Evolutionary conservation across 2,888 invertebrate species (phyloP), one percentile per base, ranked within the genome.

Genomic region (Bugula neritina): DNA sequence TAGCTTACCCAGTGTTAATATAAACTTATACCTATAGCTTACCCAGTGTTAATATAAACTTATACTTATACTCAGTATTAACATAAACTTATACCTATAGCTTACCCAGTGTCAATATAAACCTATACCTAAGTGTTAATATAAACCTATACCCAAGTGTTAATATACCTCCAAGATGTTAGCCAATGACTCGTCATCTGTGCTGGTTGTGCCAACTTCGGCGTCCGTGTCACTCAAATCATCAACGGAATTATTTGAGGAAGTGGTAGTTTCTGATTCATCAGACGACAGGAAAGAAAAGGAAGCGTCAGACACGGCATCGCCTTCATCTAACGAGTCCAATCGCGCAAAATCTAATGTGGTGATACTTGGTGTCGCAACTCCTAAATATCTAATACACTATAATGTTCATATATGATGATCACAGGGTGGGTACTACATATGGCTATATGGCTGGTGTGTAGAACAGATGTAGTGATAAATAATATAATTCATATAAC

Each of bases 291-390:
- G 31, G 5, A 25, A 13, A 63, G 13, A 13, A 3, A 27, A 31
- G 2, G 31, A 31, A 23, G 25, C 5, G 17, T 25, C 13, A 10
- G 21, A 13, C 1, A 27, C 63, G 5, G 31, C 34, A 34, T 63
- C 63, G 10, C 63, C 63, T 31, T 63, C 63, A 31, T 63, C 63
- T 31, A 21, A 5, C 3, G 63, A 63, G 10, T 13, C n/a, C 27
- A 63, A 31, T 13, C 31, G 63, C 31, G 63, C 63, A 63, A 63
- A 63, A 27, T 63, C 63, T 31, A 63, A 31, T 3, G 21, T 31
- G 2, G 63, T 31, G 2, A 63, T 10, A 31, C 31, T 63, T 2
- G 63, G 63, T 3, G 63, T 63, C 5, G 21, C 63, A 10, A 29
- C 13, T 13, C 31, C 63, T 63, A 27, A 23, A 21, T 10, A 52